These are phyloP conservation scores for Holcopasites calliopsidis DNA, from an alignment of 1,140 invertebrate genomes.

Conservation along the genomic window DNA sequence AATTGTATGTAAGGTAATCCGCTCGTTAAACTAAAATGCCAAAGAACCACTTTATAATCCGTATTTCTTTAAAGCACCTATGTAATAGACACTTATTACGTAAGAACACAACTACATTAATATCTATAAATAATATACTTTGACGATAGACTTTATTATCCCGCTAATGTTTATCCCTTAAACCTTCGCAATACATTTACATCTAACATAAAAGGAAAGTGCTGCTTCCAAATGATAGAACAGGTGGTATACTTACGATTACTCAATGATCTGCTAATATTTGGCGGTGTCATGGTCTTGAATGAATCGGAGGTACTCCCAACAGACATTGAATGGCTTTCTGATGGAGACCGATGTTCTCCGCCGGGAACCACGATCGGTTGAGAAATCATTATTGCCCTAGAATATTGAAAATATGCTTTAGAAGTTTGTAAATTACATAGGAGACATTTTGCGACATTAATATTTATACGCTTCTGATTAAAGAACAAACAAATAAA, in stretches of 20 bases:
- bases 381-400: slow-evolving; percentile 72
- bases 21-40: not conserved
- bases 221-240: no score
- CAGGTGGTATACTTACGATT: slow-evolving; percentile 73
- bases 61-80: not conserved
- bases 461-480: not conserved
- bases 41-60: not conserved
- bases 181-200: not conserved
- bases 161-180: not conserved
- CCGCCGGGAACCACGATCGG: slow-evolving; percentile 76
- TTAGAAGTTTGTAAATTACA: no score
- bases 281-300: slow-evolving; percentile 76
- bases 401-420: not conserved
- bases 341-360: slow-evolving; percentile 69
- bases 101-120: not conserved
- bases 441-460: not conserved
- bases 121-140: not conserved
- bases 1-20: not conserved
- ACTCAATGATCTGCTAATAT: slow-evolving; percentile 70
- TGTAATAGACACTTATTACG: not conserved
- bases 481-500: not conserved
- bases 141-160: not conserved
- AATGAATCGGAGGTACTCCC: slow-evolving; percentile 64
- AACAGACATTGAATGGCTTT: slow-evolving; percentile 70
- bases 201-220: no score